Evolutionary conservation across 2,888 invertebrate genomes (phyloP), one percentile per base, ranked within the genome.

Genomic region (Drosophila diplacantha): DNA sequence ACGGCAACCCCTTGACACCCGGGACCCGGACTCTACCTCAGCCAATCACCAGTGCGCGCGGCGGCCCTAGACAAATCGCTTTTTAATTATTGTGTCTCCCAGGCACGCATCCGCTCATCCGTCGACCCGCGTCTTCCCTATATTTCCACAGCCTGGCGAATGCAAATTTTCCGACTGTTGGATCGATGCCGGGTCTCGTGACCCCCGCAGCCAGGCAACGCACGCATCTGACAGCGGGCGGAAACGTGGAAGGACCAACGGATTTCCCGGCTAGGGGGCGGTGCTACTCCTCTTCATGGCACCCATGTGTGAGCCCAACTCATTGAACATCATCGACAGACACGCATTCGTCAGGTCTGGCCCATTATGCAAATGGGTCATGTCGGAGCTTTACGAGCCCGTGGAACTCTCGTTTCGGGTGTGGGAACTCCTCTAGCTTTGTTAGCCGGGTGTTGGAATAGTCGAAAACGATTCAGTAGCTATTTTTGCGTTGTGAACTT

Each of bases 31-130:
- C 35, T 50, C 56, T 38, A 29, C 51, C 64, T 39, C 60, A 57
- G 49, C 76, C 71, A 73, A 75, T 74, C 72, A 32, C 61, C 71
- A 46, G 44, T 55, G 62, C 72, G 69, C 70, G 57, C 43, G 14
- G 22, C n/a, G 53, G 55, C 55, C 51, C 71, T 73, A 69, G 47
- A 60, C 59, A 75, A 75, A 83, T 83, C 43, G 81, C 59, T 75
- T 81, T 80, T 83, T 80, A 80, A 80, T 80, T 80, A 80, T 78
- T 81, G 83, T 79, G 81, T 83, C 79, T 81, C 67, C 72, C 79
- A 78, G 70, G 81, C 81, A 80, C 83, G 81, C 81, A 79, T 81
- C 70, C 62, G 65, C 50, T 26, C 38, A 54, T 71, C 41, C 54
- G 51, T 43, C 61, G 20, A 51, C 54, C 59, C 59, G 46, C 50